A percentile compares a stretch with the other conserved stretches of the same genome.
These are phyloP conservation scores for Hofmannophila pseudospretella DNA, from an alignment of 2,888 invertebrate species.

Conservation along the genomic window DNA sequence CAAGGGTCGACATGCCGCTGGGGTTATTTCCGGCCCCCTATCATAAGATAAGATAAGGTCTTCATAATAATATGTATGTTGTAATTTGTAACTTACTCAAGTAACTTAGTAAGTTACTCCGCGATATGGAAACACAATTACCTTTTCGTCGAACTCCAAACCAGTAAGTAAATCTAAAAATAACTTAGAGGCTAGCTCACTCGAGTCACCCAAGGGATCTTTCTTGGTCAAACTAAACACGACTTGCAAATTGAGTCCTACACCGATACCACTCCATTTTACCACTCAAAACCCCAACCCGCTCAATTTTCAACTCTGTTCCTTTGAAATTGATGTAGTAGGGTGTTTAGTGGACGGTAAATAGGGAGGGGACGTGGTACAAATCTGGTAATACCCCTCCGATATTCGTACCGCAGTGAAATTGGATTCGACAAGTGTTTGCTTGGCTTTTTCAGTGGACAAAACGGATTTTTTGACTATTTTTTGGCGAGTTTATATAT, in stretches of 20 bases:
- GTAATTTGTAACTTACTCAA: no score
- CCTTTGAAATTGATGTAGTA: slow-evolving; percentile 13
- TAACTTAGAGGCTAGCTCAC: neutral
- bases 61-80: no score
- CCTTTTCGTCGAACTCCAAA: no score
- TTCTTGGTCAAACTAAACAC: slow-evolving; percentile 65
- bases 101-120: no score
- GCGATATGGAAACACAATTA: no score
- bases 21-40: no score
- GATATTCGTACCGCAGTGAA: slow-evolving; percentile 46
- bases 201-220: slow-evolving; percentile 29
- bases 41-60: no score
- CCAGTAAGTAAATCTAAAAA: neutral
- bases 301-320: slow-evolving; percentile 25
- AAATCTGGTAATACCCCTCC: slow-evolving; percentile 38
- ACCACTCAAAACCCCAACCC: slow-evolving; percentile 1
- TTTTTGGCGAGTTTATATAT: no score
- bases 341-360: slow-evolving; percentile 7
- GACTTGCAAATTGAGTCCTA: slow-evolving; percentile 54
- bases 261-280: slow-evolving; percentile 21
- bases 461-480: slow-evolving; percentile 16
- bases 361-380: slow-evolving; percentile 21
- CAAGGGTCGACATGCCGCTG: no score
- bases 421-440: slow-evolving; percentile 49
- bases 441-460: slow-evolving; percentile 42